Evolutionary conservation across 2,888 invertebrate genomes (phyloP).

Genomic region (Melanostoma scalare): DNA sequence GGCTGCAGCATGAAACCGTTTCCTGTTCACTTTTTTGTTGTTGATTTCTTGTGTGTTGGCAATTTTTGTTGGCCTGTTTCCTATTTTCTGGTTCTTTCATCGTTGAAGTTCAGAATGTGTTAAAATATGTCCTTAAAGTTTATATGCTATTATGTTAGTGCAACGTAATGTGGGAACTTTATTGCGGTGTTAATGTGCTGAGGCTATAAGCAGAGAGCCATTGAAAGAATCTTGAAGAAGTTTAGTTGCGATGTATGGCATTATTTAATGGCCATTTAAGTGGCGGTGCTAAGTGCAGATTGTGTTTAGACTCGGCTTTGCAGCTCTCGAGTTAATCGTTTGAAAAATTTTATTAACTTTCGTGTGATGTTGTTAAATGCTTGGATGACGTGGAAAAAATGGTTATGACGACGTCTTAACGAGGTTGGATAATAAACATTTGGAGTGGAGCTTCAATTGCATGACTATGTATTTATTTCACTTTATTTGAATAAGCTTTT

Average conservation of each 20-base stretch:
- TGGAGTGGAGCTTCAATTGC: too few relatives aligned
- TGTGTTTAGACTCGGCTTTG: slow-evolving; percentile 16
- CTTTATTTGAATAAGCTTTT: too few relatives aligned
- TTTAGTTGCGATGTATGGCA: slow-evolving; percentile 17
- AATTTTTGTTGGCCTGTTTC: slow-evolving; percentile 30
- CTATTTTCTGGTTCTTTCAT: slow-evolving; percentile 18
- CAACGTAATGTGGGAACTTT: slow-evolving; percentile 51
- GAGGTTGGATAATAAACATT: too few relatives aligned
- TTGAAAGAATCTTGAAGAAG: slow-evolving; percentile 27
- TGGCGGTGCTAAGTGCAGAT: slow-evolving; percentile 14
- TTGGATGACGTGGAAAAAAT: slow-evolving; percentile 16
- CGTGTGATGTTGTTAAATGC: slow-evolving; percentile 47
- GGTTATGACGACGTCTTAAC: neutral
- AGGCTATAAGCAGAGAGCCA: slow-evolving; percentile 25
- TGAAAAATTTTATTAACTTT: slow-evolving; percentile 59
- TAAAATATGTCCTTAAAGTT: slow-evolving; percentile 66
- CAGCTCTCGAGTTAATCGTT: slow-evolving; percentile 47
- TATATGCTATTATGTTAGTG: slow-evolving; percentile 57
- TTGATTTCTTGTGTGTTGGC: slow-evolving; percentile 8
- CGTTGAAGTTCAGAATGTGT: slow-evolving; percentile 38
- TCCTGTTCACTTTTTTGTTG: slow-evolving; percentile 33
- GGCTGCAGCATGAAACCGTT: slow-evolving; percentile 43
- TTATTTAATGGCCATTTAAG: slow-evolving; percentile 26
- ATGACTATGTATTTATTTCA: too few relatives aligned
- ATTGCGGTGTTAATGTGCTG: slow-evolving; percentile 61